These are phyloP conservation scores for Nasonovia ribisnigri DNA, from an alignment of 2,888 invertebrate genomes.

Conservation along the genomic window DNA sequence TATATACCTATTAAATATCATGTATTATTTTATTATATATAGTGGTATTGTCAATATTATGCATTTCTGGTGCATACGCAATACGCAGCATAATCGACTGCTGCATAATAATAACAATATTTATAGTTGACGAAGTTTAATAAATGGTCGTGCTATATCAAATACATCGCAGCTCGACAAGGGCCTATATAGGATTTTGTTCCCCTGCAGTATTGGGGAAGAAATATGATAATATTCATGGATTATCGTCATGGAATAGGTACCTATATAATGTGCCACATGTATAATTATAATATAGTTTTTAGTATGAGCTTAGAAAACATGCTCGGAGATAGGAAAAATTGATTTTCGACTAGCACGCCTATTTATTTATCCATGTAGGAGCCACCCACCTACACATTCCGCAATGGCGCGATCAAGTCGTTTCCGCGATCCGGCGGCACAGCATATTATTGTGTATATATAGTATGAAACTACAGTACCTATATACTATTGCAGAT, in stretches of 20 bases:
- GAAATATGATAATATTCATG: not conserved
- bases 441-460: not conserved
- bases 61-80: not conserved
- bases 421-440: not conserved
- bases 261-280: not conserved
- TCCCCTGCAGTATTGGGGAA: not conserved
- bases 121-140: no score
- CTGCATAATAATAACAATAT: not conserved
- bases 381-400: not conserved
- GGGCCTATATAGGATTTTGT: not conserved
- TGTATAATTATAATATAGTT: not conserved
- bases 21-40: no score
- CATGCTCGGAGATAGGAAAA: not conserved
- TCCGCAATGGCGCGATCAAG: not conserved
- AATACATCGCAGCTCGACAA: no score
- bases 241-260: not conserved
- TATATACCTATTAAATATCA: not conserved
- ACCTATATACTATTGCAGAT: not conserved
- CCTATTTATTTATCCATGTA: not conserved
- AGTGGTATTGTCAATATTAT: not conserved
- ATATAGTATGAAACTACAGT: no score
- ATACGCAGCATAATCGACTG: not conserved
- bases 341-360: not conserved
- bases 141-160: no score
- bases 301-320: not conserved